A percentile compares a stretch with the other conserved stretches of the same genome.
phyloP scores from a whole-genome alignment of 2,113 vertebrate genomes.

The Dipodomys spectabilis region DNA sequence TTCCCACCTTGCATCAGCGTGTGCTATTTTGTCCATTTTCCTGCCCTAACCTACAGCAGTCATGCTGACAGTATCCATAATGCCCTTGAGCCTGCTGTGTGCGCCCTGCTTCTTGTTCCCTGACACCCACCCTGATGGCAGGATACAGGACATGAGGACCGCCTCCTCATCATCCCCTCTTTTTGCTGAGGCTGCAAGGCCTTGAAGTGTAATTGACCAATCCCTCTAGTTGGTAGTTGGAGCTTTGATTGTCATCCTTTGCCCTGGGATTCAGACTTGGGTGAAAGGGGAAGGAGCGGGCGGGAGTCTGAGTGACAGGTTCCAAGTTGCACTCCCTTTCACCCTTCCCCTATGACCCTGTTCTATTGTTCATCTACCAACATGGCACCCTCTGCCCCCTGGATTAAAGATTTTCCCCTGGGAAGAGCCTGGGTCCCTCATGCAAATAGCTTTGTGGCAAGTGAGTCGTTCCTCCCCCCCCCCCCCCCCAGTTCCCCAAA shows the following conservation, averaged over 20 bases:
- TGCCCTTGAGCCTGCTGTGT: too few relatives aligned
- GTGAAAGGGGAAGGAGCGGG: neutral
- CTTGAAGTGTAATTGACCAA: constrained; percentile 45
- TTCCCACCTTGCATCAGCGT: neutral
- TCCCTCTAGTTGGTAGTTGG: neutral
- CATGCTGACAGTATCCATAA: neutral
- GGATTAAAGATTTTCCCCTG: constrained; percentile 52
- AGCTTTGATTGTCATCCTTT: neutral
- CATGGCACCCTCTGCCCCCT: constrained; percentile 17
- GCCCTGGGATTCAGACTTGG: neutral
- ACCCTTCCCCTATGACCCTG: constrained; percentile 74
- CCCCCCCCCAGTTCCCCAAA: neutral
- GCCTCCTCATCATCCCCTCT: neutral
- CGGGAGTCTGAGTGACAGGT: constrained; percentile 33
- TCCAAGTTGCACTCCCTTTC: constrained; percentile 38
- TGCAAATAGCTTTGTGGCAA: constrained; percentile 47
- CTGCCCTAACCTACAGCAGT: neutral
- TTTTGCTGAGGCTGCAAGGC: neutral
- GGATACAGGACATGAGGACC: neutral
- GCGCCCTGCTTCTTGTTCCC: too few relatives aligned
- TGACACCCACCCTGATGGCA: neutral
- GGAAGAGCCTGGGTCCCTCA: constrained; percentile 17
- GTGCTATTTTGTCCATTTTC: neutral
- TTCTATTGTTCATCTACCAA: constrained; percentile 49
- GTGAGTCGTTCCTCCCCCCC: neutral